Evolutionary conservation across 35 echinoderm and acorn worm species (phyloP).

Genomic region (Hemicentrotus pulcherrimus): DNA sequence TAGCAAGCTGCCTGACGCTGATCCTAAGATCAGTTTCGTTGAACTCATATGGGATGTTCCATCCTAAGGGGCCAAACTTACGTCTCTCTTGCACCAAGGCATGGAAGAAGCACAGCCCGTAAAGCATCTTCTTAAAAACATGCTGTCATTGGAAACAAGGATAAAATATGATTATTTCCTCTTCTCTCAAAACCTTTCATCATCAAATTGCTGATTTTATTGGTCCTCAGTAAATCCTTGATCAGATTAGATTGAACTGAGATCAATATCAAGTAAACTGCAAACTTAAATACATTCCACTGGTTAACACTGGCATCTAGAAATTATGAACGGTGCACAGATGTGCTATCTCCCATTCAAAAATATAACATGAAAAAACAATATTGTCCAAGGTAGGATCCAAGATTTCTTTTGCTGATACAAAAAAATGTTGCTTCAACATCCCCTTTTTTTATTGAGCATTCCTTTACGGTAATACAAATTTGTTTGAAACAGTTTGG

Average conservation of each 20-base stretch:
- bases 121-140: constrained; percentile 91
- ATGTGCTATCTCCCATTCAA: not conserved
- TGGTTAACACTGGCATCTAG: not conserved
- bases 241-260: no score
- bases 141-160: constrained; percentile 48
- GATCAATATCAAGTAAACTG: not conserved
- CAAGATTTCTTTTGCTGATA: not conserved
- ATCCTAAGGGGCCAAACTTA: constrained; percentile 96
- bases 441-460: not conserved
- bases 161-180: not conserved
- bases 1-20: constrained; percentile 91
- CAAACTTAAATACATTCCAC: not conserved
- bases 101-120: constrained; percentile 98
- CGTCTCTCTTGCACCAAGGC: constrained; percentile 92
- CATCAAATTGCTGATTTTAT: not conserved
- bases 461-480: not conserved
- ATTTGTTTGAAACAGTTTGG: no score
- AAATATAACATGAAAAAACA: not conserved
- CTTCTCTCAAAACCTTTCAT: not conserved
- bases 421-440: no score
- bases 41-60: constrained; percentile 98
- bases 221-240: no score
- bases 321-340: not conserved
- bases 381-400: not conserved
- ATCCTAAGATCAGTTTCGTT: constrained; percentile 98